phyloP scores from a whole-genome alignment of 2,888 invertebrate genomes.

The Drosophila colorata region DNA sequence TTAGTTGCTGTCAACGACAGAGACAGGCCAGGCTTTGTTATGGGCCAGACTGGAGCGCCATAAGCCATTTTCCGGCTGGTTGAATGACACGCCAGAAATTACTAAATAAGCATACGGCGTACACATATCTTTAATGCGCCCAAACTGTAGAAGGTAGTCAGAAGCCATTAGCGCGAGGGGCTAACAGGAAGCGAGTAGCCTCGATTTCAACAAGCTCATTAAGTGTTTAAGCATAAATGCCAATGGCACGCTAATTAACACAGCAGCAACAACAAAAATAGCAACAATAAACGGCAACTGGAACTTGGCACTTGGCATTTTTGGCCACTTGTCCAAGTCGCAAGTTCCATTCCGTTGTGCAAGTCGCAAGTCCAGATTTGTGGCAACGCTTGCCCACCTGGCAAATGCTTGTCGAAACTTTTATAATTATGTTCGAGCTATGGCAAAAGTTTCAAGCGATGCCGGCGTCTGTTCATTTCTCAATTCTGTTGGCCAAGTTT shows the following conservation, averaged over 20 bases:
- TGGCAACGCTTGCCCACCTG: slow-evolving; percentile 67
- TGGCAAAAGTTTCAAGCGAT: slow-evolving; percentile 76
- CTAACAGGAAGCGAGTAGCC: slow-evolving; percentile 11
- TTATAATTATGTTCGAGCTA: slow-evolving; percentile 81
- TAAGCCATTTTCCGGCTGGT: slow-evolving; percentile 61
- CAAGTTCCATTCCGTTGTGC: slow-evolving; percentile 7
- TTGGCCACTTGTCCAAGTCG: slow-evolving; percentile 45
- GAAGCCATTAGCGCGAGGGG: slow-evolving; percentile 65
- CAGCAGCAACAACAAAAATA: slow-evolving; percentile 6
- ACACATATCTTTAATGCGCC: slow-evolving; percentile 31
- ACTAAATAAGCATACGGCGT: slow-evolving; percentile 53
- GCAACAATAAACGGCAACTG: slow-evolving; percentile 10
- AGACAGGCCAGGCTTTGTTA: slow-evolving; percentile 53
- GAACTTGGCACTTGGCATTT: slow-evolving; percentile 65
- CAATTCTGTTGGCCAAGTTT: slow-evolving; percentile 71
- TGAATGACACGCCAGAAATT: slow-evolving; percentile 71
- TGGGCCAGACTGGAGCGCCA: slow-evolving; percentile 36
- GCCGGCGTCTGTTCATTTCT: slow-evolving; percentile 73
- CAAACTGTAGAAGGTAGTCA: slow-evolving; percentile 26
- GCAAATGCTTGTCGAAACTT: slow-evolving; percentile 81
- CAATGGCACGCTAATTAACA: slow-evolving; percentile 79
- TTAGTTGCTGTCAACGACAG: slow-evolving; percentile 62
- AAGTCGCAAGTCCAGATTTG: slow-evolving; percentile 56
- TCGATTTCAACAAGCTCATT: slow-evolving; percentile 75
- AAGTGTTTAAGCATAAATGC: slow-evolving; percentile 79